Evolutionary conservation across 2,113 vertebrate genomes (phyloP).

Genomic region (Rhineura floridana): DNA sequence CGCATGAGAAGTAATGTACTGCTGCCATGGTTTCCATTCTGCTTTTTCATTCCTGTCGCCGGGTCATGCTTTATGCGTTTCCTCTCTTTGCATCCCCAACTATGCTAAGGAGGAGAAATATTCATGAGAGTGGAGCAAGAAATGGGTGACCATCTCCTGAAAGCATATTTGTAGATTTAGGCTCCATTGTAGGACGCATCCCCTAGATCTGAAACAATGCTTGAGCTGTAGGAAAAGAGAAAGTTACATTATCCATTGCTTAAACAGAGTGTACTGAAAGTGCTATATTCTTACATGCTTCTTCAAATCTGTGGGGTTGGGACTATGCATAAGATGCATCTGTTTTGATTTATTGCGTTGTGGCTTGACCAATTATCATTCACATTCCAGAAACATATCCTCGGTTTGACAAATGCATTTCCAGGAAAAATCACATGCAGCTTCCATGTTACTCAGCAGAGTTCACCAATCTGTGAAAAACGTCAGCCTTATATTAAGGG

Average conservation of each 20-base stretch:
- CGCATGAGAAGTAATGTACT: not conserved
- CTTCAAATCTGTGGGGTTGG: not conserved
- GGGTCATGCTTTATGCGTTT: not conserved
- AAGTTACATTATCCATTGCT: not conserved
- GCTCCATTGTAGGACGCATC: not conserved
- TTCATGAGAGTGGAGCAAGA: not conserved
- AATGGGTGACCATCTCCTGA: not conserved
- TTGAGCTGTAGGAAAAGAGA: not conserved
- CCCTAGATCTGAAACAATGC: not conserved
- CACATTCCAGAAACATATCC: constrained; percentile 84
- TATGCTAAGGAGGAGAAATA: not conserved
- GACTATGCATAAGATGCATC: constrained; percentile 35
- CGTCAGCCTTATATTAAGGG: constrained; percentile 83
- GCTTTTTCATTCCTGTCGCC: not conserved
- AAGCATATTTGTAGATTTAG: not conserved
- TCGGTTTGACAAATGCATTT: constrained; percentile 81
- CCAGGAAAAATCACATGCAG: constrained; percentile 86
- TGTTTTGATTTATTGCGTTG: constrained; percentile 65
- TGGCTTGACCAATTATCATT: constrained; percentile 68
- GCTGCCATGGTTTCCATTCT: not conserved
- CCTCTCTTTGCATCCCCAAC: not conserved
- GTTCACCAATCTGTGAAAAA: constrained; percentile 75
- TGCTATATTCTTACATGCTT: not conserved
- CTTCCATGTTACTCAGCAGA: constrained; percentile 90
- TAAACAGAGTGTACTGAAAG: too few relatives aligned